Evolutionary conservation across 2,113 vertebrate species (phyloP), one percentile per base, ranked within the genome.

Genomic region (Trematocara unimaculatum): DNA sequence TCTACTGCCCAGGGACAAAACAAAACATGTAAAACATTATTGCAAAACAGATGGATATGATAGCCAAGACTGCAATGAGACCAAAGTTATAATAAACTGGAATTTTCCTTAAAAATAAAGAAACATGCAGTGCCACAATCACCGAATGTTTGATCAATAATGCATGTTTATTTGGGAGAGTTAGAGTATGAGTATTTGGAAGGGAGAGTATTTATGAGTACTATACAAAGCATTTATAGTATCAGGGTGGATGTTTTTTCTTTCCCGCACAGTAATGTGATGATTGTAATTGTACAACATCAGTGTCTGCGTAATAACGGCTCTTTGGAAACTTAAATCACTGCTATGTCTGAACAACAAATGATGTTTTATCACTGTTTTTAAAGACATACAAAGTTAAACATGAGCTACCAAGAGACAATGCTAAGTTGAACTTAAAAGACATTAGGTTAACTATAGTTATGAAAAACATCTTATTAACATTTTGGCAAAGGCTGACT

Each of bases 271-370:
- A 74, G 72, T 62, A 82, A 84, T 60, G 70, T 38, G 17, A 74
- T 56, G 33, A 35, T 38, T 84, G 31, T 88, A 90, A 90, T 91
- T 87, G 72, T 56, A 82, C 40, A 82, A 51, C 7, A 35, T 64
- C 4, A 38, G 42, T 80, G 23, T 47, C 35, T 55, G 8, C 23
- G 31, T 87, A 81, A 87, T 87, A 85, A 88, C 11, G 3, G 10
- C 42, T 91, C 58, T 86, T 72, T 53, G 54, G 78, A 90, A 94
- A 88, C 90, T 83, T 89, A 45, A 91, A 91, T 89, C 79, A 93
- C 62, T 42, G 67, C 85, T 85, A 49, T 84, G 84, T 15, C 42
- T 26, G 49, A 78, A 55, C 83, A 42, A 8, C 72, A 56, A 90
- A 81, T 86, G n/a, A 83, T 82, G 70, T 87, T 91, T 74, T 88